Evolutionary conservation across 2,888 invertebrate genomes (phyloP).

Genomic region (Philereme transversata): DNA sequence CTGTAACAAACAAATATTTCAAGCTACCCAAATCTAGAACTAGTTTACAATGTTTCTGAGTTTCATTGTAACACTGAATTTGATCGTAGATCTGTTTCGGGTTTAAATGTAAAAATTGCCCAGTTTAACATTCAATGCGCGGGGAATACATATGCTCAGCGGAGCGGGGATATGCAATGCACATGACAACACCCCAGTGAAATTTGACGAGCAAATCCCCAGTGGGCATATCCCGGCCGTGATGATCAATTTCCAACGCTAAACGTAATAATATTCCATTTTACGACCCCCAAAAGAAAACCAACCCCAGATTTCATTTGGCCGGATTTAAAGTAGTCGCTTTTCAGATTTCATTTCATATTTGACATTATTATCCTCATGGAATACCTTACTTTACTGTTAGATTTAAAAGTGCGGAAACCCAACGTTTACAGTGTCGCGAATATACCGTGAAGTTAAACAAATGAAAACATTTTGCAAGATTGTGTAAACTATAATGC

Average conservation of each 20-base stretch:
- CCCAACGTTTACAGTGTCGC: too few relatives aligned
- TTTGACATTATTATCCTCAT: conserved; percentile 16
- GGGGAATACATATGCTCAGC: conserved; percentile 53
- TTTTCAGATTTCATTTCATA: conserved; percentile 37
- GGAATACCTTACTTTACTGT: neutral
- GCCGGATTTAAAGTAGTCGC: conserved; percentile 47
- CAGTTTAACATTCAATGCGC: conserved; percentile 8
- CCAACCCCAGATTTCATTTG: conserved; percentile 48
- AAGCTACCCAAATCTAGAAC: too few relatives aligned
- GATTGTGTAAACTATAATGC: too few relatives aligned
- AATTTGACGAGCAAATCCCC: conserved; percentile 65
- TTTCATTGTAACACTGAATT: too few relatives aligned
- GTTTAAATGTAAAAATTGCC: conserved; percentile 3
- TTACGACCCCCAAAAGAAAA: conserved; percentile 57
- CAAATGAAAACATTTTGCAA: neutral
- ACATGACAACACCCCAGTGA: conserved; percentile 48
- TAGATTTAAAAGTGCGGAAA: neutral
- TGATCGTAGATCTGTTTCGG: too few relatives aligned
- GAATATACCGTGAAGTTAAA: neutral
- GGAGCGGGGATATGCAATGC: conserved; percentile 56
- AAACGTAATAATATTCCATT: conserved; percentile 71
- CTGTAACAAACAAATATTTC: too few relatives aligned
- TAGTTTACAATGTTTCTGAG: too few relatives aligned
- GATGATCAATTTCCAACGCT: conserved; percentile 71
- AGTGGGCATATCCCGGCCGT: conserved; percentile 52